phyloP scores from a whole-genome alignment of 2,797 vertebrate species.

The Chelon auratus region DNA sequence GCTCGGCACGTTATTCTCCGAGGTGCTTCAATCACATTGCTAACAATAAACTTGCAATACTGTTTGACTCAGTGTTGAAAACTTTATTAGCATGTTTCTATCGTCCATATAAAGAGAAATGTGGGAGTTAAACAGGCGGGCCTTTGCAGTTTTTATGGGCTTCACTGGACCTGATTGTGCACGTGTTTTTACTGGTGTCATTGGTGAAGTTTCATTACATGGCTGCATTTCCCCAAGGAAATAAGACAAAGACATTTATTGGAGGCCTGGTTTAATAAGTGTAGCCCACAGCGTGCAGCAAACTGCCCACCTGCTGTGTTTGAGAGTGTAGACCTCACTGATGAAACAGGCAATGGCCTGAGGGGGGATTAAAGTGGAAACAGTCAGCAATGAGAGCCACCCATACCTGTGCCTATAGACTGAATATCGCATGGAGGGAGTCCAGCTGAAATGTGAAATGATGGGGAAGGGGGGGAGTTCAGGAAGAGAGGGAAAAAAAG shows the following conservation, averaged over 20 bases:
- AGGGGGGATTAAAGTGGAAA: constrained; percentile 40
- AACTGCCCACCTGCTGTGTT: constrained; percentile 59
- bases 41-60: constrained; percentile 30
- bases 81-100: not conserved
- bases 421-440: constrained; percentile 95
- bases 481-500: constrained; percentile 65
- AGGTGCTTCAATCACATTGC: constrained; percentile 18
- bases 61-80: constrained; percentile 35
- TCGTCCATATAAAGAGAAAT: constrained; percentile 25
- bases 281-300: constrained; percentile 71
- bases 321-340: constrained; percentile 52
- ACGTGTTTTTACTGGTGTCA: constrained; percentile 9
- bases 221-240: constrained; percentile 73
- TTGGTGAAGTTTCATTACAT: constrained; percentile 51
- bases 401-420: constrained; percentile 96
- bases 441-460: constrained; percentile 86
- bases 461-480: constrained; percentile 57
- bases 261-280: constrained; percentile 46
- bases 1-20: not conserved
- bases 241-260: constrained; percentile 58
- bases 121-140: constrained; percentile 43
- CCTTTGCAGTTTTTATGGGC: constrained; percentile 52
- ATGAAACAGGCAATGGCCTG: constrained; percentile 51
- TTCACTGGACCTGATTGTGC: constrained; percentile 36
- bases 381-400: constrained; percentile 59